phyloP scores from a whole-genome alignment of 2,888 invertebrate genomes.

The Oegoconia quadripuncta region DNA sequence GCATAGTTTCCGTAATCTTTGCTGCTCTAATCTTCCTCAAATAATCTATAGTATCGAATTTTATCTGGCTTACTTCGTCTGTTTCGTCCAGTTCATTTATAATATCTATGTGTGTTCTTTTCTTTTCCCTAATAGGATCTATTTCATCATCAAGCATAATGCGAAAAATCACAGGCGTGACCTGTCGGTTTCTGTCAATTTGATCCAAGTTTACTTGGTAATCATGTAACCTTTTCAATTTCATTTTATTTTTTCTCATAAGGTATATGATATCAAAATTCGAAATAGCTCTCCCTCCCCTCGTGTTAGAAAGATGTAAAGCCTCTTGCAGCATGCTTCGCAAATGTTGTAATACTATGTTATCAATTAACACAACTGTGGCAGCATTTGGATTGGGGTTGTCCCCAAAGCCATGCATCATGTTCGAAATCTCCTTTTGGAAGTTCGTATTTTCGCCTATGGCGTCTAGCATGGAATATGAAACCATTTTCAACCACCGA shows the following conservation, averaged over 20 bases:
- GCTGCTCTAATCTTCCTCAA: no score
- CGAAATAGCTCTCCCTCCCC: no score
- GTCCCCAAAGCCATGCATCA: conserved; percentile 97
- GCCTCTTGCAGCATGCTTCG: no score
- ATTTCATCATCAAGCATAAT: conserved; percentile 71
- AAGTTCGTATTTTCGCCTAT: conserved; percentile 63
- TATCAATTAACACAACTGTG: no score
- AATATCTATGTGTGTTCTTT: conserved; percentile 64
- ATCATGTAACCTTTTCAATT: conserved; percentile 86
- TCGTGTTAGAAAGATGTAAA: no score
- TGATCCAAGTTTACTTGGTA: conserved; percentile 82
- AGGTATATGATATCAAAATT: conserved; percentile 88
- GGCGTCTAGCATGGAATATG: conserved; percentile 62
- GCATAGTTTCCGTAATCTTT: conserved; percentile 72
- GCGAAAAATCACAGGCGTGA: no score
- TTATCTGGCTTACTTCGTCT: no score
- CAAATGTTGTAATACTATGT: no score
- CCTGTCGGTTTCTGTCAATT: conserved; percentile 57
- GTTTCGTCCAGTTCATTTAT: no score
- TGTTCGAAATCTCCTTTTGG: conserved; percentile 86
- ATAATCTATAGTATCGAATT: no score
- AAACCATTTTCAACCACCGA: conserved; percentile 45
- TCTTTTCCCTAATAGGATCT: conserved; percentile 64
- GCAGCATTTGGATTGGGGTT: no score
- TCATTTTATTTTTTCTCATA: conserved; percentile 88